A percentile compares a stretch with the other conserved stretches of the same genome.
phyloP scores from a whole-genome alignment of 2,888 invertebrate genomes.

The Thera britannica region DNA sequence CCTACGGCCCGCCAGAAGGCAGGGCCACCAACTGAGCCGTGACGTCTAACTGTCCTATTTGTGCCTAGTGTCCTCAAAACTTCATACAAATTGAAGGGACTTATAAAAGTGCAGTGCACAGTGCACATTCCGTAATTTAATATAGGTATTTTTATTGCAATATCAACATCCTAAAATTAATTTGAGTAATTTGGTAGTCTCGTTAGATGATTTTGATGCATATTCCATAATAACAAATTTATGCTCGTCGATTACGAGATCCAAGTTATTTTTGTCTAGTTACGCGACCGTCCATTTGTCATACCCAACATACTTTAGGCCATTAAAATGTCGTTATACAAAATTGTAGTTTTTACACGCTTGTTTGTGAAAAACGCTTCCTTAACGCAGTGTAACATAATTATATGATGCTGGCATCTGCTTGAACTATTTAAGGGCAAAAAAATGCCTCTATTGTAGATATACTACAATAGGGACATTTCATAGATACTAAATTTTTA shows the following conservation, averaged over 20 bases:
- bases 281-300: conserved; percentile 49
- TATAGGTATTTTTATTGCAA: too few species aligned
- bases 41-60: too few species aligned
- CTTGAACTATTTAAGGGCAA: neutral
- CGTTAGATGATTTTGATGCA: neutral
- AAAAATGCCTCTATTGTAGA: neutral
- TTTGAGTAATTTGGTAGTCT: neutral
- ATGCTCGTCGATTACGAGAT: conserved; percentile 8
- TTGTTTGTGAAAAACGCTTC: conserved; percentile 53
- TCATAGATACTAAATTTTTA: too few species aligned
- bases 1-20: too few species aligned
- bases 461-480: neutral
- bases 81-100: too few species aligned
- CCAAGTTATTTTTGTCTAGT: conserved; percentile 48
- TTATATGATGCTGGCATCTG: conserved; percentile 27
- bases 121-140: too few species aligned
- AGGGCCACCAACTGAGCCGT: too few species aligned
- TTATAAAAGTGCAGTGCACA: too few species aligned
- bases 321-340: conserved; percentile 67
- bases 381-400: conserved; percentile 50
- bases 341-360: conserved; percentile 52
- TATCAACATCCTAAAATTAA: neutral
- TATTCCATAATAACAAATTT: neutral
- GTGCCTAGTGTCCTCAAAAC: too few species aligned
- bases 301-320: conserved; percentile 46